Evolutionary conservation across 2,888 invertebrate species (phyloP), one percentile per base, ranked within the genome.

Genomic region (Hypsopygia costalis): DNA sequence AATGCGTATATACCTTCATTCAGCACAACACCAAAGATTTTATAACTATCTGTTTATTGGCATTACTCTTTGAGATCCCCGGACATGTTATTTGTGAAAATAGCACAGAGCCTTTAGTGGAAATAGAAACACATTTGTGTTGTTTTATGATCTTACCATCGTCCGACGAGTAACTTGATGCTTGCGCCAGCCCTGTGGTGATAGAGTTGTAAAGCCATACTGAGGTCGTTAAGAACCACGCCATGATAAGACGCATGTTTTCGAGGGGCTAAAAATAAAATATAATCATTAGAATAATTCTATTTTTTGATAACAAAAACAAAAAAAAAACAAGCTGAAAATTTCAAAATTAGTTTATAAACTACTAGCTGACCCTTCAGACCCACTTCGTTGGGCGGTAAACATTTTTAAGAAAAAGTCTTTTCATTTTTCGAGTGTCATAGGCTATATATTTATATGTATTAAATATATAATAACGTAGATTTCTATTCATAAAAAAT

Each of bases 161-260:
- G 31, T 86, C 78, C 40, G 73, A 69, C 1, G 82, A 60, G 54
- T 86, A 87, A 46, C 88, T 85, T 7, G 89, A 86, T 8, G 89
- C 83, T 54, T 90, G 86, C 41, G 90, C 80, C 48, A 89, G 79
- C 48, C 79, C 69, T 46, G 90, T 69, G 6, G 89, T 64, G 29
- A 91, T 79, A 31, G 91, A 90, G 62, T 91, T 89, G 69, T 91
- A 89, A 47, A 92, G 73, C 87, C 92, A 91, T 30, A 92, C 62
- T 20, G 91, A 66, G 16, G 91, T 90, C 29, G 90, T 82, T 33
- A 91, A 51, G 41, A 91, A 72, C 92, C 92, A 93, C 48, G 90
- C 87, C 60, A 91, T 62, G 1, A 91, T 58, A 25, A 90, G 78
- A 0, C 90, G 74, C 27, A 93, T 56, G 57, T 93, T 91, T 46